Evolutionary conservation across 2,888 invertebrate species (phyloP), one percentile per base, ranked within the genome.

Genomic region (Odontomyia ornata): DNA sequence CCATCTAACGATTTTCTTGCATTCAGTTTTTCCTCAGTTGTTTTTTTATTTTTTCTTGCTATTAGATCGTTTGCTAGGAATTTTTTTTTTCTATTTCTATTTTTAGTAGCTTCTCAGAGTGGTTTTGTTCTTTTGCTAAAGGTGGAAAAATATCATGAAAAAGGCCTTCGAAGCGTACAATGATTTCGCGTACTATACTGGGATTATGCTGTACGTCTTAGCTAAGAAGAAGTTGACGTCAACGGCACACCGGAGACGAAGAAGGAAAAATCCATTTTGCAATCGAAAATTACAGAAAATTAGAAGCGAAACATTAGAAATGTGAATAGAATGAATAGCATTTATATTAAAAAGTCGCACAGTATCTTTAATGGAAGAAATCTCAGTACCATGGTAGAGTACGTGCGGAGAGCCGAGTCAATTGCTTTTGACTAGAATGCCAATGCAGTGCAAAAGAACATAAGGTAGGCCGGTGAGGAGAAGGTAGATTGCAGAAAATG

Each of bases 271-370:
- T 23, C 30, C 28, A 73, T 73, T 73, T 73, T 27, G 73, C 73
- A 73, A 73, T 60, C 43, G 73, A 73, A 57, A 73, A 57, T 73
- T 73, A 36, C 57, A 57, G 60, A 73, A 60, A 73, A 73, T 73
- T 73, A 73, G 60, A 73, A 57, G 36, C 57, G 27, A 73, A 57
- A 73, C 69, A 69, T 69, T 69, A 69, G 69, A 69, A 69, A 30
- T 69, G 30, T 69, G 69, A 46, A 47, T 69, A 69, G 69, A 69
- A 69, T 69, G 46, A 46, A 69, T 46, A 47, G 46, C 23, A 25
- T 25, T 25, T 60, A 60, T 30, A 47, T n/a, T 46, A 69, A 18
- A 46, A 27, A 43, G 9, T 3, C 47, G 18, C 46, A 46, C 18
- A 47, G 47, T 47, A 47, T 47, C 47, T 69, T 56, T 47, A 47